phyloP scores from a whole-genome alignment of 2,113 vertebrate genomes.

The Dasyprocta punctata region DNA sequence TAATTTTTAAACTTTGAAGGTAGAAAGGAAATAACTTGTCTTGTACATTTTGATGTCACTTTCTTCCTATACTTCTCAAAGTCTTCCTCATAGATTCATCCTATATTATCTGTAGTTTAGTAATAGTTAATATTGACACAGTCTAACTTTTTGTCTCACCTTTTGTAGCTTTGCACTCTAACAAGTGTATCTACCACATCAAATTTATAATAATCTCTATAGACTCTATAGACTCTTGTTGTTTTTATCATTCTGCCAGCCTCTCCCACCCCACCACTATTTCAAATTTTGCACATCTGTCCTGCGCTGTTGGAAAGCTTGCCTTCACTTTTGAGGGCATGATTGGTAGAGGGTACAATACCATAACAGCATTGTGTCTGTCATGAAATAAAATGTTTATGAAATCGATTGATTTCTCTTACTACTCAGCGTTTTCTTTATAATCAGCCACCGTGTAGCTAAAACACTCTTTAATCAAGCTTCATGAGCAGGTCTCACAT shows the following conservation, averaged over 20 bases:
- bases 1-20: not conserved
- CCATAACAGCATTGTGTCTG: not conserved
- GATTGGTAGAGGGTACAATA: no score
- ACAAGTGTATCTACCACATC: not conserved
- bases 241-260: not conserved
- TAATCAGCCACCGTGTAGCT: not conserved
- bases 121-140: not conserved
- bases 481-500: not conserved
- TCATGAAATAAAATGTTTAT: not conserved
- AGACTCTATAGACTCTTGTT: not conserved
- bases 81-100: not conserved
- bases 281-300: not conserved
- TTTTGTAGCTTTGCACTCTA: not conserved
- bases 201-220: not conserved
- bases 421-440: not conserved
- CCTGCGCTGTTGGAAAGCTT: not conserved
- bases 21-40: not conserved
- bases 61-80: not conserved
- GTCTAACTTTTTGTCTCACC: not conserved
- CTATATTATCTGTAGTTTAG: not conserved
- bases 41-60: not conserved
- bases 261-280: fast-evolving
- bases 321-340: fast-evolving
- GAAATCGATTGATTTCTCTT: not conserved
- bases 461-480: not conserved